A percentile compares a stretch with the other conserved stretches of the same genome.
phyloP scores from a whole-genome alignment of 2,797 vertebrate species.

The Simalia tracyae region DNA sequence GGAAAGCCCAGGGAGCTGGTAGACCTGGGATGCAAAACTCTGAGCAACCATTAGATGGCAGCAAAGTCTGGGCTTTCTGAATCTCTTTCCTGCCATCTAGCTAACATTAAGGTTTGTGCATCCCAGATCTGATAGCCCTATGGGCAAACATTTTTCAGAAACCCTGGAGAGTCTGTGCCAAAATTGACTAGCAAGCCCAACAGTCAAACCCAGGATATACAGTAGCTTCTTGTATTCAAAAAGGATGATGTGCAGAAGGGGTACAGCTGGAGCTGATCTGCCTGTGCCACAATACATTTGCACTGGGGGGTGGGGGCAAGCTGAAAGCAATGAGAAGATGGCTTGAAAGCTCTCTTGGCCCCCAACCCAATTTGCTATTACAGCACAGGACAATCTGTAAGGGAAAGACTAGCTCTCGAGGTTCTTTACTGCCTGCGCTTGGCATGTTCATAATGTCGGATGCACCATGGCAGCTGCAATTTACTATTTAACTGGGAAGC shows the following conservation, averaged over 20 bases:
- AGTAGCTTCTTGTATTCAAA: not conserved
- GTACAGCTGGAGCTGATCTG: not conserved
- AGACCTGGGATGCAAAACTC: not conserved
- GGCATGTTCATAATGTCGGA: slow-evolving; percentile 55
- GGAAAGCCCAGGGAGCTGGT: not conserved
- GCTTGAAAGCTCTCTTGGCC: slow-evolving; percentile 37
- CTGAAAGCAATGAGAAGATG: slow-evolving; percentile 14
- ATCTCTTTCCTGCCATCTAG: not conserved
- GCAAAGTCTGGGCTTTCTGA: not conserved
- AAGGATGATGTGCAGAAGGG: not conserved
- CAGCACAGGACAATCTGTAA: slow-evolving; percentile 24
- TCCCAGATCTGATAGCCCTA: not conserved
- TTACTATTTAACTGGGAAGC: slow-evolving; percentile 65
- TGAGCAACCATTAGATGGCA: not conserved
- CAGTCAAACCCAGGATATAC: not conserved
- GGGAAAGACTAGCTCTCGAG: slow-evolving; percentile 41
- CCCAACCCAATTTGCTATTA: slow-evolving; percentile 40
- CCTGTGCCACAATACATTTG: not conserved
- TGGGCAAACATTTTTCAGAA: not conserved
- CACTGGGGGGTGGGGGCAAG: not conserved
- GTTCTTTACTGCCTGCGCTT: slow-evolving; percentile 56
- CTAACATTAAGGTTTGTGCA: not conserved
- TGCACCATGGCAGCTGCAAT: slow-evolving; percentile 60
- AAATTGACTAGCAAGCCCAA: not conserved
- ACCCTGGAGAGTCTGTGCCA: not conserved